Evolutionary conservation across 1,140 invertebrate genomes (phyloP), one percentile per base, ranked within the genome.

Genomic region (Ruditapes philippinarum): DNA sequence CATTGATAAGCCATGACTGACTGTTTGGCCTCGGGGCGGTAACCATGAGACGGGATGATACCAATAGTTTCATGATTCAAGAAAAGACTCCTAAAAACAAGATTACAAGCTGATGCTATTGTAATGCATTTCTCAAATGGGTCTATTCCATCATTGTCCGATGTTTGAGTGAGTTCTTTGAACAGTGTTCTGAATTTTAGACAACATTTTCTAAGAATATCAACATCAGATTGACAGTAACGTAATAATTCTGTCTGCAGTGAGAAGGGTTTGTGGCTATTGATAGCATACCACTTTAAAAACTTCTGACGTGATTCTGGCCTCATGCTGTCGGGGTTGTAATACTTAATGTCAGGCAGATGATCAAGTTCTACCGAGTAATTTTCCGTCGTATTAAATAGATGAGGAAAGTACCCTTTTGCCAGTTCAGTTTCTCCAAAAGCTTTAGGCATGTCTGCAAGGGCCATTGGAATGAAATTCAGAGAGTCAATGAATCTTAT

Each of bases 391-490:
- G 45, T 78, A 65, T 91, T 90, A 57, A 90, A 92, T 12, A 88
- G 65, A 83, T 90, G 90, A 31, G 90, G 90, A 73, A 92, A 91
- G 40, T 88, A 91, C 19, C 91, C 90, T 60, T 92, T 90, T 4
- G 62, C 54, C 38, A 90, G 62, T 49, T 92, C 89, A 9, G 62
- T 36, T 5, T 88, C 45, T n/a, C 62, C 84, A 73, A 92, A 89
- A n/a, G 83, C 49, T 31, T 62, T 68, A 1, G 89, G 89, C 19
- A 89, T 70, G 25, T 83, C 51, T 22, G 62, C 68, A 2, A 91
- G 62, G n/a, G 82, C 51, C 89, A 91, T 91, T 19, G 31, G 57
- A 11, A 88, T 40, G 60, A 81, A 88, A 33, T 79, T 79, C 3
- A 88, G 31, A 19, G 76, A 68, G 70, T 88, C 76, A 9, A 88